Evolutionary conservation across 2,888 invertebrate genomes (phyloP).

Genomic region (Eilema caniola): DNA sequence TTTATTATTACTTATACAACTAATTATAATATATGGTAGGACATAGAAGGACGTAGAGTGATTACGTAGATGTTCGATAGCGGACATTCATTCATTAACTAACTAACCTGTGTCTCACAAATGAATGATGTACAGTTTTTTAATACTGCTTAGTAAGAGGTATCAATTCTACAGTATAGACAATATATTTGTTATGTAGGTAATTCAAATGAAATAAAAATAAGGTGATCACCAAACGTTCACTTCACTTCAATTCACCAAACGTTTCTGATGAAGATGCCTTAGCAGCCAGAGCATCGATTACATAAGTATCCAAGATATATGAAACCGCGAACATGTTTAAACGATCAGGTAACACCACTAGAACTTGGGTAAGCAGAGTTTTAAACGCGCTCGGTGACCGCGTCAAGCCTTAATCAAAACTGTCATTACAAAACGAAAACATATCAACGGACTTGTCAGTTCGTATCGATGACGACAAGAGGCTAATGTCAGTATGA

Average conservation of each 20-base stretch:
- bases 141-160: neutral
- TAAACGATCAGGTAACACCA: slow-evolving; percentile 26
- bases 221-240: neutral
- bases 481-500: slow-evolving; percentile 46
- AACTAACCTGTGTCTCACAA: no score
- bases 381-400: slow-evolving; percentile 46
- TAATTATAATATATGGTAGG: no score
- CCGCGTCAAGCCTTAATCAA: slow-evolving; percentile 45
- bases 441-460: slow-evolving; percentile 54
- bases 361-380: slow-evolving; percentile 39
- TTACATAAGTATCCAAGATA: slow-evolving; percentile 5
- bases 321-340: slow-evolving; percentile 15
- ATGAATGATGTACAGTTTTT: no score
- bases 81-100: no score
- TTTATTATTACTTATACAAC: no score
- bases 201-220: no score
- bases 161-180: no score
- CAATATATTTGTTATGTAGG: neutral
- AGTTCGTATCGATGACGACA: slow-evolving; percentile 46
- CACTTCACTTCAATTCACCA: no score
- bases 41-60: no score
- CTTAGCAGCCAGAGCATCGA: neutral
- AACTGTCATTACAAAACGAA: slow-evolving; percentile 50
- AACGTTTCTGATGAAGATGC: neutral
- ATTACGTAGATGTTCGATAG: no score